Evolutionary conservation across 2,888 invertebrate species (phyloP), one percentile per base, ranked within the genome.

Genomic region (Eupithecia abbreviata): DNA sequence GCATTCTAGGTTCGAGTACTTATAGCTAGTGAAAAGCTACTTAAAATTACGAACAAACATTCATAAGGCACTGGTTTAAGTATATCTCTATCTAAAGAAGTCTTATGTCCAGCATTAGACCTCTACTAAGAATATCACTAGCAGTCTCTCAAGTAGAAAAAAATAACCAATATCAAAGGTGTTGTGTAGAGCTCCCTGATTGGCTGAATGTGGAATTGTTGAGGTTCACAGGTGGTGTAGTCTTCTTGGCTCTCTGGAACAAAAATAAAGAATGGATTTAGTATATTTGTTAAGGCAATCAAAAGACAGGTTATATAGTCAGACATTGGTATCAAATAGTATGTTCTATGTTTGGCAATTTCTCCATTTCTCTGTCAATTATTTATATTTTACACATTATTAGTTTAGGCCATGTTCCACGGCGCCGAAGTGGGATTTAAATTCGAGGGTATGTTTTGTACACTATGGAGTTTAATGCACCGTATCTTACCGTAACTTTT

Each of bases 171-270:
- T n/a, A n/a, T 77, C 83, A 88, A 0, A 82, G 84, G 72, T 91
- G 91, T 74, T 93, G 93, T 66, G 93, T 93, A 77, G 94, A 93
- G 79, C 86, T 90, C 10, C 93, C 91, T 0, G 94, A 90, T 74
- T 93, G 94, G 79, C 90, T 93, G 85, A 91, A 91, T n/a, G 91
- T 88, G 2, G 94, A 93, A 6, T 83, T 90, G 81, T 93, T 92
- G 74, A 90, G 85, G 77, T 82, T 92, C 2, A 80, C 75, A 12
- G 88, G 80, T 12, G 90, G 85, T 3, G 84, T 81, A 12, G 85
- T 84, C 82, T 91, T 92, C 78, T 89, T 90, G 0, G 93, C 86
- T 88, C 90, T 90, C 94, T 95, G 92, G 51, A 93, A 92, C 71
- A 7, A n/a, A n/a, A n/a, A 42, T 41, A 73, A 70, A 76, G 71